Percentiles rank a stretch among this genome's conserved stretches.
These are phyloP conservation scores for Hemibagrus wyckioides DNA, from an alignment of 2,113 vertebrate genomes.

Conservation along the genomic window DNA sequence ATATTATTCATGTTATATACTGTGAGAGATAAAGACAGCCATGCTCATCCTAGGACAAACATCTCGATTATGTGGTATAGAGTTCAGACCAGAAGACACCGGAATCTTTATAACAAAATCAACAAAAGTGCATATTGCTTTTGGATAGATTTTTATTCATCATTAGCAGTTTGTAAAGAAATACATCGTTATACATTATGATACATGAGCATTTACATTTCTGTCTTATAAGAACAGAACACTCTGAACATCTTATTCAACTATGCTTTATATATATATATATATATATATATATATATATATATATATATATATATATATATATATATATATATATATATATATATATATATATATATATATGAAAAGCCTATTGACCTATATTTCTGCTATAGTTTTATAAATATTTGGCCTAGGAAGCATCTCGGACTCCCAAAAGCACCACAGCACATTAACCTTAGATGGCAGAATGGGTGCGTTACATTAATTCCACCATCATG, in stretches of 20 bases:
- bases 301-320: conserved; percentile 42
- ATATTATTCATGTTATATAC: not conserved
- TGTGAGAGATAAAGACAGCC: conserved; percentile 66
- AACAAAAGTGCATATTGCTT: conserved; percentile 65
- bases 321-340: conserved; percentile 43
- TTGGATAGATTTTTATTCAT: conserved; percentile 72
- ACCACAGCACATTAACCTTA: conserved; percentile 15
- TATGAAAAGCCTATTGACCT: conserved; percentile 37
- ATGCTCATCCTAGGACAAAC: conserved; percentile 61
- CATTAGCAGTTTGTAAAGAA: conserved; percentile 75
- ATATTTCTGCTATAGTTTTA: conserved; percentile 11
- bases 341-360: conserved; percentile 42
- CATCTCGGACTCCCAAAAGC: conserved; percentile 23
- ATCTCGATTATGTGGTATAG: conserved; percentile 66
- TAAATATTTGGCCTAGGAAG: conserved; percentile 37
- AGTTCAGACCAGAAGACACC: conserved; percentile 59
- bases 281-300: conserved; percentile 40
- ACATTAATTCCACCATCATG: conserved; percentile 11
- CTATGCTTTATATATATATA: conserved; percentile 53
- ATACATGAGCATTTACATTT: conserved; percentile 73
- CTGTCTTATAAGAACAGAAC: conserved; percentile 60
- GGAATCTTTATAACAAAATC: conserved; percentile 59
- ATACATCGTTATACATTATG: conserved; percentile 76
- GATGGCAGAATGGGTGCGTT: conserved; percentile 1
- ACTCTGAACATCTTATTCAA: conserved; percentile 62